Conservation (phyloP, 1,140 invertebrate genomes). For the Adoxophyes honmai region DNA sequence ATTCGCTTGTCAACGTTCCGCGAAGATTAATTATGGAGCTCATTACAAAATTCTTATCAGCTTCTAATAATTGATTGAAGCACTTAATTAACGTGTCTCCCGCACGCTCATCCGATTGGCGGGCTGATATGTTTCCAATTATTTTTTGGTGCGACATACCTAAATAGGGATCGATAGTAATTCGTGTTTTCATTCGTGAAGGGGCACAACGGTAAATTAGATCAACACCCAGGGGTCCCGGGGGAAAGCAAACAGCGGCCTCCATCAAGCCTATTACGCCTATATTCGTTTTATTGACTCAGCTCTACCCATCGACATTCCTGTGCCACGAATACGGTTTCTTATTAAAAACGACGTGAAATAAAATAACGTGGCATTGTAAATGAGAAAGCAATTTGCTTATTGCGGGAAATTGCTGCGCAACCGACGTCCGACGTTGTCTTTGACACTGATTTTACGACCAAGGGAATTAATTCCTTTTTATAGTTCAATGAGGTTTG, state of each 20-base stretch:
- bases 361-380: too few relatives aligned
- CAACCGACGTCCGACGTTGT: too few relatives aligned
- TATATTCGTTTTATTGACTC: background rate
- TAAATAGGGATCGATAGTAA: background rate
- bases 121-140: background rate
- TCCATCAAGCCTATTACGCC: too few relatives aligned
- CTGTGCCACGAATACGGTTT: too few relatives aligned
- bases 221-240: background rate
- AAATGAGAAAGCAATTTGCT: too few relatives aligned
- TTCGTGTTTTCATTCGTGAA: background rate
- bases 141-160: background rate
- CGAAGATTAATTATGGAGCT: background rate
- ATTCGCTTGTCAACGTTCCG: background rate
- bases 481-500: too few relatives aligned
- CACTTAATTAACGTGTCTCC: background rate
- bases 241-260: too few relatives aligned
- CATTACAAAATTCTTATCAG: background rate
- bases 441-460: too few relatives aligned
- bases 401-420: too few relatives aligned
- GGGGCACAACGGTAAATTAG: conserved; percentile 13
- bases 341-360: too few relatives aligned
- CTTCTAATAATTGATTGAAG: background rate
- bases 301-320: too few relatives aligned
- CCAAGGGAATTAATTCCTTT: too few relatives aligned
- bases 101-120: background rate